Percentiles rank a stretch among this genome's conserved stretches.
These are phyloP conservation scores for Amblyjoppa proteus DNA, from an alignment of 2,888 invertebrate species.

Conservation along the genomic window DNA sequence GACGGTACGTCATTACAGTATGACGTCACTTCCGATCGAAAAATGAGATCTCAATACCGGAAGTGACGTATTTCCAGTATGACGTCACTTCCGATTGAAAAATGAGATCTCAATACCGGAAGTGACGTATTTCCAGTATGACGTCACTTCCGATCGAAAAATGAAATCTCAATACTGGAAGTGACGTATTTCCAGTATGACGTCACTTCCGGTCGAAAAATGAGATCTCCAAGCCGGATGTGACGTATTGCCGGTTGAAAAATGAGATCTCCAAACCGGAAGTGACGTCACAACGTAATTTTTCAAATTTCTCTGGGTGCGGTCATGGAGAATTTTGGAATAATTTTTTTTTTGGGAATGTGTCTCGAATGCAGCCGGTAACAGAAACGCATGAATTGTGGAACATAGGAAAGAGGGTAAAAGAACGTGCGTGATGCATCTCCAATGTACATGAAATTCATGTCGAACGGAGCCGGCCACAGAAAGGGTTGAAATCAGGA, in stretches of 20 bases:
- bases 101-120: neutral
- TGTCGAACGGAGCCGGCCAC: too few relatives aligned
- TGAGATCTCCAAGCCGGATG: neutral
- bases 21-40: neutral
- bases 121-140: neutral
- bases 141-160: neutral
- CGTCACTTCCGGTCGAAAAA: neutral
- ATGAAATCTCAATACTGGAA: neutral
- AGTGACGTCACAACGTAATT: neutral
- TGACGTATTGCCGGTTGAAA: neutral
- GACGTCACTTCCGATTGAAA: neutral
- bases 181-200: neutral
- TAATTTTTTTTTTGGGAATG: neutral
- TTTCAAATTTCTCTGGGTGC: too few relatives aligned
- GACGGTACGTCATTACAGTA: neutral
- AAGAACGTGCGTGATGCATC: too few relatives aligned
- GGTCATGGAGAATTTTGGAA: too few relatives aligned
- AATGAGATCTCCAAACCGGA: neutral
- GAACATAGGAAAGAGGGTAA: too few relatives aligned
- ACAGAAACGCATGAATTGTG: too few relatives aligned
- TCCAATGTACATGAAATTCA: too few relatives aligned
- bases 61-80: neutral
- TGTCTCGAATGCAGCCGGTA: too few relatives aligned
- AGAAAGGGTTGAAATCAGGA: too few relatives aligned
- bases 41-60: neutral